Base-by-base conservation (phyloP, 2,113 vertebrate genomes). In the Chloropsis cyanopogon region DNA sequence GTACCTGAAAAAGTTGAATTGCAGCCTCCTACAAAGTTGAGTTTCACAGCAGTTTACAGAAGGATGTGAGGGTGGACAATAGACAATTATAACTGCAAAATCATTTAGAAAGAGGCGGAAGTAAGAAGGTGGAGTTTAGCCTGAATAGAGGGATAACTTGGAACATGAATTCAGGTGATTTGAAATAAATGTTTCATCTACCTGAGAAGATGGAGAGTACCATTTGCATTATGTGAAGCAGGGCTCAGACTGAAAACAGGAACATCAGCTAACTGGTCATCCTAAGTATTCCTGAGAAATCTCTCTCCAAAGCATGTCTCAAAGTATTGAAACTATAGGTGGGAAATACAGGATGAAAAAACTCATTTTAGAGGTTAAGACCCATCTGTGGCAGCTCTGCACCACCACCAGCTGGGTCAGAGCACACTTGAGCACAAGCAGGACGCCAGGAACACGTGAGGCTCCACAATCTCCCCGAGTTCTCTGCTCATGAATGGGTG, bases 1-100 rank as follows among this genome's bases (percentile, higher is more conserved):
- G 31, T 52, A 94, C 93, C 75, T 93, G 79, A 73, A 85, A 91
- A 86, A 35, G 63, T 39, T 77, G 59, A 91, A 76, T 39, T 72
- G 75, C 93, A 94, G 68, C 50, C 71, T 88, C 50, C 66, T 66
- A 7, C n/a, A 28, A 91, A 92, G 88, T 59, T 39, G 47, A 75
- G 50, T 82, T 92, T 90, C 11, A 10, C 54, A 77, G 91, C 37
- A 53, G 57, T 68, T 93, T 61, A 85, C 24, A 76, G 63, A 46
- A 81, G 54, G 33, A 80, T 63, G 31, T 31, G 29, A 93, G 26
- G 42, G n/a, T 77, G 82, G 86, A 59, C 85, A 57, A 39, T 31
- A 82, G 12, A 65, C 29, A 83, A 24, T 6, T 88, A 7, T 20
- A 92, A 83, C 47, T 78, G 41, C 35, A 95, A 54, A 82, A 50